A percentile compares a stretch with the other conserved stretches of the same genome.
phyloP scores from a whole-genome alignment of 2,113 vertebrate species.

The Illadopsis cleaveri region DNA sequence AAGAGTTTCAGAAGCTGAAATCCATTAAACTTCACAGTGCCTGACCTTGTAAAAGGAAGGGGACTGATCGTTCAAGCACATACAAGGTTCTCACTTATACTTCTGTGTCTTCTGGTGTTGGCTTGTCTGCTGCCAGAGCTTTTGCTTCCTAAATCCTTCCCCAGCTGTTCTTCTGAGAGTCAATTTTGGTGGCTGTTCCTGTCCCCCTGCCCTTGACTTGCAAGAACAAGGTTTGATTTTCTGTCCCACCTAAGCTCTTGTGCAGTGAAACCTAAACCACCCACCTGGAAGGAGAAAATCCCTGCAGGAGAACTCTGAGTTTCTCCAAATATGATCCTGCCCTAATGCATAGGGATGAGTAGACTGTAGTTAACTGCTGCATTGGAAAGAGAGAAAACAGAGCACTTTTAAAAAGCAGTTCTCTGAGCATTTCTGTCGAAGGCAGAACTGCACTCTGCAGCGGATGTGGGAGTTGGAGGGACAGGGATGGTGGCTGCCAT shows the following conservation, averaged over 20 bases:
- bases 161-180: background rate
- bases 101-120: background rate
- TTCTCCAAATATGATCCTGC: background rate
- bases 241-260: background rate
- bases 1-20: background rate
- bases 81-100: background rate
- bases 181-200: background rate
- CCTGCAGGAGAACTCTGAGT: slow-evolving; percentile 23
- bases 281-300: slow-evolving; percentile 27
- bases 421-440: background rate
- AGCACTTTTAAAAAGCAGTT: background rate
- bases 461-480: background rate
- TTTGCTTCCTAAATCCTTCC: background rate
- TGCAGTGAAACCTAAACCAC: slow-evolving; percentile 28
- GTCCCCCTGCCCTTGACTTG: background rate
- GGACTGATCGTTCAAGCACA: background rate
- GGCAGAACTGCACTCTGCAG: background rate
- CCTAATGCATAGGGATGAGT: background rate
- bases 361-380: background rate
- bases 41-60: background rate
- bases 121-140: background rate
- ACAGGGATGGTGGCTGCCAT: background rate
- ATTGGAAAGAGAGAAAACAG: background rate
- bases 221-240: background rate
- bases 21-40: background rate